Percentiles rank a stretch among this genome's conserved stretches.
Conservation (phyloP, 2,797 vertebrate genomes). For the Premnoplex brunnescens region DNA sequence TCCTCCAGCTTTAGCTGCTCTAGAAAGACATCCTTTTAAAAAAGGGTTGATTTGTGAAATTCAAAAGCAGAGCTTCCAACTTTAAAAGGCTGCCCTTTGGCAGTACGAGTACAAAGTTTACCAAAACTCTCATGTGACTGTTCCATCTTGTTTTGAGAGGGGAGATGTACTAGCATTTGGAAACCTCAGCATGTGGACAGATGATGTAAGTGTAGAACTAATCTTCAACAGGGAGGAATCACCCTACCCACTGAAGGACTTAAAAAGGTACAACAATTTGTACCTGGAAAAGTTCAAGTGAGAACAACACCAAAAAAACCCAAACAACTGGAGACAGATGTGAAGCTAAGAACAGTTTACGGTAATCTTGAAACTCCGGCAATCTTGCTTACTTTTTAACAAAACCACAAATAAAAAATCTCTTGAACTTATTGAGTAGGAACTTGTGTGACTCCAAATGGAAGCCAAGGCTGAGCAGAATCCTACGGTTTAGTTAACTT, state of each 20-base stretch:
- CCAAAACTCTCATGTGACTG: not conserved
- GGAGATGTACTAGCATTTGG: constrained; percentile 42
- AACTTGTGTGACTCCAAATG: constrained; percentile 1
- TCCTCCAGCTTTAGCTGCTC: constrained; percentile 47
- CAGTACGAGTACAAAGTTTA: not conserved
- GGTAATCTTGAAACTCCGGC: not conserved
- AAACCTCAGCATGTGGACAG: constrained; percentile 3
- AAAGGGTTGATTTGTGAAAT: not conserved
- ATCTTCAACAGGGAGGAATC: constrained; percentile 50
- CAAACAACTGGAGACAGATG: not conserved
- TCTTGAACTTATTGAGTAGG: not conserved
- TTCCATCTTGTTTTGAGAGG: constrained; percentile 3
- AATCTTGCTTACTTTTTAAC: not conserved
- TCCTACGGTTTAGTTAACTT: constrained; percentile 58
- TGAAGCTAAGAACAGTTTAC: not conserved
- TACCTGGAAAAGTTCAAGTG: constrained; percentile 41
- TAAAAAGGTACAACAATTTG: constrained; percentile 43
- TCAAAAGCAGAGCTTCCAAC: constrained; percentile 25
- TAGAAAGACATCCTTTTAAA: not conserved
- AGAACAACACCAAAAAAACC: not conserved
- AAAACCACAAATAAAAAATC: constrained; percentile 12
- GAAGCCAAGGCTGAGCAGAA: constrained; percentile 37
- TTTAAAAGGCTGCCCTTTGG: constrained; percentile 37
- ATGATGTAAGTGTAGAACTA: constrained; percentile 6
- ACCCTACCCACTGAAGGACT: constrained; percentile 34